phyloP scores from a whole-genome alignment of 2,797 vertebrate species.

The Furcifer pardalis region DNA sequence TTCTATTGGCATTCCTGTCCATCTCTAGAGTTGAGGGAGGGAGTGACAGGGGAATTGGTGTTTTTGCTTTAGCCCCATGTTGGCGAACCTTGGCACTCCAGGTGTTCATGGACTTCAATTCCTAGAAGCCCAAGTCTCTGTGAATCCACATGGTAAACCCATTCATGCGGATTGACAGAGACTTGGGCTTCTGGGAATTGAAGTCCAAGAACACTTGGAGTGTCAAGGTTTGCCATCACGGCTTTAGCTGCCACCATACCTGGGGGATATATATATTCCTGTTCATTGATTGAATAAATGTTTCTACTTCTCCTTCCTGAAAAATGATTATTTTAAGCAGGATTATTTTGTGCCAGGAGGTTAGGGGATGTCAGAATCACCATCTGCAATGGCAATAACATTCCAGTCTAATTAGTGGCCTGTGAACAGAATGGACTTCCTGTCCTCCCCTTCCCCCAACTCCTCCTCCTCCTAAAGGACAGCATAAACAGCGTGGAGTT shows the following conservation, averaged over 20 bases:
- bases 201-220: no score
- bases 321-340: conserved; percentile 54
- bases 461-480: conserved; percentile 13
- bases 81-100: no score
- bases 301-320: conserved; percentile 38
- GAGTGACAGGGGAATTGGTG: not conserved
- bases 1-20: not conserved
- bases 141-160: no score
- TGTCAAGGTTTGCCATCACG: no score
- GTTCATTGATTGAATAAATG: not conserved
- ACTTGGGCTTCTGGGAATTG: no score
- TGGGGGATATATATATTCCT: conserved; percentile 13
- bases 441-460: conserved; percentile 53
- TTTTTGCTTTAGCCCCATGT: not conserved
- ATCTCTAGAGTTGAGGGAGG: not conserved
- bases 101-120: no score
- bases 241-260: not conserved
- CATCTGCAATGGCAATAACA: conserved; percentile 73
- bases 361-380: conserved; percentile 67
- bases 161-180: no score
- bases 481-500: not conserved
- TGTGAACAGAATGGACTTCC: conserved; percentile 65
- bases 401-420: conserved; percentile 67
- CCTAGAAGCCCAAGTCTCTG: no score
- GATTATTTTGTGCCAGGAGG: conserved; percentile 52